Percentiles rank a stretch among this genome's conserved stretches.
These are phyloP conservation scores for Yasuhikotakia modesta DNA, from an alignment of 2,797 vertebrate species.

Conservation along the genomic window DNA sequence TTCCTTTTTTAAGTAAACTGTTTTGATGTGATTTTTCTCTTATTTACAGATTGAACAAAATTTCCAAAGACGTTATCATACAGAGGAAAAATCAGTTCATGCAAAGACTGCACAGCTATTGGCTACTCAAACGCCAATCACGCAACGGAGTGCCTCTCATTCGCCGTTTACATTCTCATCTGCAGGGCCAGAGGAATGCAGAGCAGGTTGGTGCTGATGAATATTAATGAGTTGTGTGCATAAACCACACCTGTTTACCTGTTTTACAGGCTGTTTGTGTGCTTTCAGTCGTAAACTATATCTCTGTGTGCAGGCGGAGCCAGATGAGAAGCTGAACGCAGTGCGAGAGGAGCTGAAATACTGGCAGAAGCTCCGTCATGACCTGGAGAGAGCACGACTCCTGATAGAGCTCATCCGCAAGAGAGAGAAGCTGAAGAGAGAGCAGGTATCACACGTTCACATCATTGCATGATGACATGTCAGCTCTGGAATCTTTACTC, in stretches of 20 bases:
- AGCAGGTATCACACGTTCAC: conserved; percentile 76
- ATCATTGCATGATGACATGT: background rate
- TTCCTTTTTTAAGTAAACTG: background rate
- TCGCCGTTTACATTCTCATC: conserved; percentile 84
- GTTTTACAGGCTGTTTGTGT: background rate
- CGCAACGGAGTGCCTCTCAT: conserved; percentile 88
- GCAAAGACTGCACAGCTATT: conserved; percentile 87
- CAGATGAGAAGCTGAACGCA: conserved; percentile 82
- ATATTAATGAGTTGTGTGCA: too few species aligned
- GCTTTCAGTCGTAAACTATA: background rate
- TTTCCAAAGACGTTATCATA: conserved; percentile 83
- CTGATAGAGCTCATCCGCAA: conserved; percentile 88
- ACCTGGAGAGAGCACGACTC: conserved; percentile 84
- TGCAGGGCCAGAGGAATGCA: conserved; percentile 80
- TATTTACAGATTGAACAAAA: conserved; percentile 82
- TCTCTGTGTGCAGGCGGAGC: conserved; percentile 73
- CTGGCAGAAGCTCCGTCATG: conserved; percentile 89
- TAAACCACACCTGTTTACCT: background rate
- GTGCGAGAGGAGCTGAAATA: conserved; percentile 87
- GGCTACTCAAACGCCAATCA: conserved; percentile 87
- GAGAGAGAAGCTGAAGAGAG: conserved; percentile 86
- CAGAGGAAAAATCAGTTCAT: conserved; percentile 89
- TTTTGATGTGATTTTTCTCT: background rate
- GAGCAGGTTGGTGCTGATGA: conserved; percentile 77
- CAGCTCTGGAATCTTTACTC: too few species aligned